Base-by-base conservation (phyloP, 2,888 invertebrate species). In the Drosophila maculinotata region DNA sequence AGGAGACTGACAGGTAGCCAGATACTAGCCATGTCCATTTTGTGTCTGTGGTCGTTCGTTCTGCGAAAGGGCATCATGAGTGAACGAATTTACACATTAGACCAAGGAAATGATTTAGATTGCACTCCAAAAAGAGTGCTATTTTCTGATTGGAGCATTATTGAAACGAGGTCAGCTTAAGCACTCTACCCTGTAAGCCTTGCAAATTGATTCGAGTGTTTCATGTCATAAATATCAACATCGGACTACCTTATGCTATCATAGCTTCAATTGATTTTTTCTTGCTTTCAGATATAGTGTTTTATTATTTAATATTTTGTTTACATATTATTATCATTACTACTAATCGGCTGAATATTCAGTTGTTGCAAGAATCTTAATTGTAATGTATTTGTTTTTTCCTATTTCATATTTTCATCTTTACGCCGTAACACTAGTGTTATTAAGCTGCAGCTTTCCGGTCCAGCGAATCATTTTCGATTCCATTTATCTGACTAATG, bases 11-110 rank as follows among this genome's bases (percentile, higher is more conserved):
- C 31, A 45, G 45, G 45, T 20, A 20, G 31, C 45, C 12, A 45
- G 45, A 45, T 45, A 30, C 31, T 20, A 12, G 7, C 45, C 45
- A 20, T 20, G 45, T 45, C 31, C 31, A 45, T 45, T 45, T 31
- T 17, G 30, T 20, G 45, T 45, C 45, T 31, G 30, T 31, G 45
- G 31, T 31, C 20, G n/a, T n/a, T n/a, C n/a, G 30, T 31, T 20
- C 9, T 45, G 45, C 45, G 12, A 6, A 45, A 45, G 9, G 30
- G 45, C 30, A 45, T 45, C 30, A 20, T 30, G 3, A 3, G 15
- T n/a, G 17, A 1, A 9, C 4, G 17, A 8, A 6, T 17, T 30
- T 9, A n/a, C 12, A 45, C 45, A 45, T 45, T 31, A 31, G 45
- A 45, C 12, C 12, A 31, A 45, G 31, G 45, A 31, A 45, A 45